Evolutionary conservation across 2,113 vertebrate species (phyloP), one percentile per base, ranked within the genome.

Genomic region (Sialia sialis): DNA sequence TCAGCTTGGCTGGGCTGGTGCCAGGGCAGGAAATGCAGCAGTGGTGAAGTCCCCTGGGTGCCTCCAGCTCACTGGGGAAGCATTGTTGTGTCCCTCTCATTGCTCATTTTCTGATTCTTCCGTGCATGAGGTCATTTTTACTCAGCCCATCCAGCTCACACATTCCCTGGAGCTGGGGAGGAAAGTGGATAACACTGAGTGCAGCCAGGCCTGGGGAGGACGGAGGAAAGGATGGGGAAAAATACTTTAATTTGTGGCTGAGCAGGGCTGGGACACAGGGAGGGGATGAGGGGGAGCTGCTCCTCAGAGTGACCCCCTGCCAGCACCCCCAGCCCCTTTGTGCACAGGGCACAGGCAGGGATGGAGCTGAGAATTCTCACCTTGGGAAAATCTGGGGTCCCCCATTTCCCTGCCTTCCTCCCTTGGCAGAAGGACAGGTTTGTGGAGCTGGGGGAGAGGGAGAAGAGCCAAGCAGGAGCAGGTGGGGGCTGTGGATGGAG

Each of bases 121-220:
- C 16, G 84, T 51, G 72, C 91, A 93, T 97, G 78, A 96, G 78
- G 70, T 95, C 78, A 95, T 95, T 85, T 87, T 83, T 21, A 30
- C 84, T 85, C 78, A 36, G 74, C 74, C 72, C 43, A 11, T 91
- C 43, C 96, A 73, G 64, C 94, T 95, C 91, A 27, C 91, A 43
- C 78, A 26, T 69, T 48, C 67, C 60, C 48, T 2, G 1, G 79
- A 25, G 78, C 60, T 26, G 78, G 55, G 55, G 67, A 83, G 46
- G 46, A 22, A 78, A 54, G 67, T 0, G 6, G 54, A 44, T 19
- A 29, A 69, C 6, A 17, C 43, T 0, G 32, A 41, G 16, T 8
- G 60, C 27, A 1, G 64, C 56, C 81, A 39, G 85, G 51, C 2
- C 78, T 7, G 77, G 73, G 26, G 49, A 38, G 51, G 66, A 38